Conservation (phyloP, 2,113 vertebrate species). For the Strigops habroptila region DNA sequence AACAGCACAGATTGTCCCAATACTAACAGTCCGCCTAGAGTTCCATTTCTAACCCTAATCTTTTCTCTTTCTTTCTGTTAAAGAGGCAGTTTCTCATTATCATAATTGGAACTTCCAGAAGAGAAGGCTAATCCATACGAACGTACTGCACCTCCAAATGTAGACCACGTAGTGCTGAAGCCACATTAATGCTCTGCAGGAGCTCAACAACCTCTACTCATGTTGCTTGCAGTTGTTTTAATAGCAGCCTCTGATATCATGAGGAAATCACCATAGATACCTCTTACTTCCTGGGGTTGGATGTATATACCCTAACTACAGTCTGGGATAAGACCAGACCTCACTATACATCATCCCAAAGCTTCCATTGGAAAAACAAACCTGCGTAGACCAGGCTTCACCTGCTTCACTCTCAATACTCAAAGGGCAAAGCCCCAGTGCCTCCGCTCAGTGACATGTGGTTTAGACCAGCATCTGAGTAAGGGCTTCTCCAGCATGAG, state of each 20-base stretch:
- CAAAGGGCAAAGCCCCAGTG: neutral
- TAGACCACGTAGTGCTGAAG: neutral
- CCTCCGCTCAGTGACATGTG: accelerated
- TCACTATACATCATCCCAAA: accelerated
- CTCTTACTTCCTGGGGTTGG: neutral
- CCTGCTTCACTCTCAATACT: neutral
- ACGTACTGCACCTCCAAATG: neutral
- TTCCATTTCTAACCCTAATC: neutral
- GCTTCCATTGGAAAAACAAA: neutral
- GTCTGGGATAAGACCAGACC: neutral
- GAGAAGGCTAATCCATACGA: neutral
- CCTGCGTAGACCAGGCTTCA: neutral
- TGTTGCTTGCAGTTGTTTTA: accelerated
- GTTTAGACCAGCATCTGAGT: neutral
- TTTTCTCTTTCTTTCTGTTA: neutral
- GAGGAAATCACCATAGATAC: neutral
- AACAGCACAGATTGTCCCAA: neutral
- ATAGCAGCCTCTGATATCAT: neutral
- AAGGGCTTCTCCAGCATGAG: neutral
- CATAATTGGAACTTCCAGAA: neutral
- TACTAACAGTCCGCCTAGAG: neutral
- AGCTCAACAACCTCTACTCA: neutral
- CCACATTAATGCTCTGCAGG: neutral
- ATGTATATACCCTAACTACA: neutral
- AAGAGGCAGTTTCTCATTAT: neutral